Evolutionary conservation across 2,888 invertebrate species (phyloP).

Genomic region (Nipponacmea schrenckii): DNA sequence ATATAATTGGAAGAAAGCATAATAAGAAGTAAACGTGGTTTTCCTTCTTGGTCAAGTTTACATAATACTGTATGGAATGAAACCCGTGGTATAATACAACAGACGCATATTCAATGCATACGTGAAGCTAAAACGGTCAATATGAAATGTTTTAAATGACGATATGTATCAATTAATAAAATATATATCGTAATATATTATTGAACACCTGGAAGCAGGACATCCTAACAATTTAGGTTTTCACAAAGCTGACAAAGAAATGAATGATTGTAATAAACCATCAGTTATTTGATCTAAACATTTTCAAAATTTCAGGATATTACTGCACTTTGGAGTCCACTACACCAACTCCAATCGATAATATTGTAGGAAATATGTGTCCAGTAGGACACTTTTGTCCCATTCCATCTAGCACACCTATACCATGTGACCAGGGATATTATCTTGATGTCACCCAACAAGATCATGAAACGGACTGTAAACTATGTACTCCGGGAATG

Average conservation of each 20-base stretch:
- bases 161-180: no score
- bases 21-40: not conserved
- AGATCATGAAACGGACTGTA: conserved; percentile 52
- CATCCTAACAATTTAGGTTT: no score
- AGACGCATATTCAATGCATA: no score
- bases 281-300: no score
- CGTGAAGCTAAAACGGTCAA: no score
- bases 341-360: conserved; percentile 49
- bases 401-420: conserved; percentile 36
- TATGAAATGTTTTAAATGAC: no score
- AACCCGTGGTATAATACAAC: no score
- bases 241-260: no score
- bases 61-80: no score
- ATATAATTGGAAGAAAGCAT: not conserved
- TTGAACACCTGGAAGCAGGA: no score
- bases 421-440: conserved; percentile 52
- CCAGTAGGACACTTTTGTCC: conserved; percentile 63
- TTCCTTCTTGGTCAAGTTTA: not conserved
- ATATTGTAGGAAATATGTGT: conserved; percentile 56
- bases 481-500: conserved; percentile 51
- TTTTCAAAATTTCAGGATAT: conserved; percentile 42
- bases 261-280: no score
- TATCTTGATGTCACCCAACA: conserved; percentile 56
- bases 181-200: no score
- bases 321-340: conserved; percentile 55